Evolutionary conservation across 1,140 invertebrate genomes (phyloP), one percentile per base, ranked within the genome.

Genomic region (Euglossa dilemma): DNA sequence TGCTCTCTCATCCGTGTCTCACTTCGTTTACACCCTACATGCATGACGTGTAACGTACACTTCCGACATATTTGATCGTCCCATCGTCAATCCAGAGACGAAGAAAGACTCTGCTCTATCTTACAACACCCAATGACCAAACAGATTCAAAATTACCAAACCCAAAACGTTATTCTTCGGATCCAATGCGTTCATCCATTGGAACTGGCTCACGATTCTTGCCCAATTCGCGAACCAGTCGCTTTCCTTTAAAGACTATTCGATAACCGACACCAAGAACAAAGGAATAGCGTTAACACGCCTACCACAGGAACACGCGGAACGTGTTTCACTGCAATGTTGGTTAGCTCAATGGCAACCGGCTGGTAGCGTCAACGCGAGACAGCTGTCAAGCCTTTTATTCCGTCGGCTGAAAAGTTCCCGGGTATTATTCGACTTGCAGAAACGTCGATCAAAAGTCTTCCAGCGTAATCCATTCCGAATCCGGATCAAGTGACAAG

Each of bases 391-490:
- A 28, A 12, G 25, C 14, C 45, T 57, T 69, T 70, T 71, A 70
- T 71, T 47, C 43, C 12, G 12, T 69, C n/a, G n/a, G 76, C 47
- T 57, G 50, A 69, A 78, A 57, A 43, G 52, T 78, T 47, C 64
- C 25, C 66, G 9, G 28, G 18, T 59, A 36, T 71, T 70, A 50
- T 47, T 70, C 77, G 54, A 59, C 77, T 36, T 61, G 67, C 77
- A 79, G 36, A 52, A 70, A 7, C 66, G 45, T 79, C 66, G 66
- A 71, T 79, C 77, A 79, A 70, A 76, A 20, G 64, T 70, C 45
- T 70, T 28, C 43, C 36, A 23, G 18, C 45, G 66, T 69, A 79
- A 70, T 79, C 50, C 54, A 59, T 71, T 79, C 59, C 66, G 59
- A 71, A 71, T 47, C 25, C 77, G 52, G 66, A 71, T 79, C 54